Base-by-base conservation (phyloP, 2,797 vertebrate genomes). In the Anableps anableps region DNA sequence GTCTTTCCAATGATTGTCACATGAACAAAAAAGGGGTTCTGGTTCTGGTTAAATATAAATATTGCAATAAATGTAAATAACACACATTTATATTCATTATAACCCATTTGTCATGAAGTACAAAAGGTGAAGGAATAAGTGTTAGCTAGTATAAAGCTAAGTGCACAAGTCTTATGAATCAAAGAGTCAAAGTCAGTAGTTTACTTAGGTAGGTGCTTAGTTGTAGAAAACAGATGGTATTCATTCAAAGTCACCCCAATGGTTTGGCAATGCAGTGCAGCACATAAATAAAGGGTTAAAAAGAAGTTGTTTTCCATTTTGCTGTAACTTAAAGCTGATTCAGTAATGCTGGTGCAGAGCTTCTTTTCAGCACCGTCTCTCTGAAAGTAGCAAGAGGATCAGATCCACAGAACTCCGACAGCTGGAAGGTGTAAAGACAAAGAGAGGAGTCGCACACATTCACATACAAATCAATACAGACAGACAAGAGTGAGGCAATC, bases 401-500 rank as follows among this genome's bases (percentile, higher is more conserved):
- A 3, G 2, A 80, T 47, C 17, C 55, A 64, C 53, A 55, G 9
- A 48, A 74, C 71, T 60, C 74, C 68, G 62, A 78, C 83, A 95
- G 86, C 94, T 95, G 94, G 53, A 91, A 91, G 83, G 26, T 45
- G 14, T 47, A 83, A 72, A 34, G 50, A 78, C 68, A 31, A 80
- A 76, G 10, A 41, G 14, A 50, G 29, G 41, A 78, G 50, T 74
- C 4, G 23, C 60, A 45, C 60, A 55, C 31, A 78, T 29, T 60
- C 51, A 72, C 48, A 68, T 71, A 86, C 38, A 75, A 45, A 86
- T 88, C 79, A 1, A 85, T 86, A 74, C 50, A 85, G 55, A 76
- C 79, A 81, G 75, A 86, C 74, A 82, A 82, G 76, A 51, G 45
- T 29, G 70, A 78, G 79, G 60, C 74, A 72, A 79, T 89, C 91